These are phyloP conservation scores for Spheniscus mendiculus DNA, from an alignment of 2,113 vertebrate genomes.

Conservation along the genomic window DNA sequence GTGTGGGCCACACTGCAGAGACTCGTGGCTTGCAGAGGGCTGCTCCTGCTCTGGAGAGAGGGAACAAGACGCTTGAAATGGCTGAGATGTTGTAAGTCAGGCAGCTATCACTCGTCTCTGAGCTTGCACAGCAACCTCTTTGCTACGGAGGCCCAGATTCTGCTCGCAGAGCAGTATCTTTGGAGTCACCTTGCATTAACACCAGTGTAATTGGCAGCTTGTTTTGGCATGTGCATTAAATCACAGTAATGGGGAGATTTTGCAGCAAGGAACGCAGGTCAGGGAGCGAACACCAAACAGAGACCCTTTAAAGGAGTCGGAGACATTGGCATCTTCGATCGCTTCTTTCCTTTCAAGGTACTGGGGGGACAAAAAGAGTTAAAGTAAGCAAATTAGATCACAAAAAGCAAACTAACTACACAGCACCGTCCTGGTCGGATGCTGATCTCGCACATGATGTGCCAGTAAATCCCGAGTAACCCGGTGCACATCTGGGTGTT, in stretches of 20 bases:
- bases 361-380: not conserved
- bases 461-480: not conserved
- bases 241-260: not conserved
- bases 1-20: not conserved
- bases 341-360: not conserved
- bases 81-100: not conserved
- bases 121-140: not conserved
- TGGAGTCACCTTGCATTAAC: not conserved
- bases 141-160: not conserved
- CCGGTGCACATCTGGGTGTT: constrained; percentile 28
- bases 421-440: not conserved
- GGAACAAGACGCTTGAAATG: not conserved
- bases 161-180: not conserved
- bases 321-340: not conserved
- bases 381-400: constrained; percentile 40
- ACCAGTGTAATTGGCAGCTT: not conserved
- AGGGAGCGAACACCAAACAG: not conserved
- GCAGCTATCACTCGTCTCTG: not conserved
- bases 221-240: not conserved
- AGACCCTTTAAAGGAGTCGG: not conserved
- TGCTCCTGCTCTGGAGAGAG: not conserved
- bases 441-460: not conserved
- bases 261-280: not conserved
- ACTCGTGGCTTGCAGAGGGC: not conserved
- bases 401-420: not conserved